Percentiles rank a stretch among this genome's conserved stretches.
Conservation (phyloP, 2,797 vertebrate genomes). For the Lateolabrax maculatus region DNA sequence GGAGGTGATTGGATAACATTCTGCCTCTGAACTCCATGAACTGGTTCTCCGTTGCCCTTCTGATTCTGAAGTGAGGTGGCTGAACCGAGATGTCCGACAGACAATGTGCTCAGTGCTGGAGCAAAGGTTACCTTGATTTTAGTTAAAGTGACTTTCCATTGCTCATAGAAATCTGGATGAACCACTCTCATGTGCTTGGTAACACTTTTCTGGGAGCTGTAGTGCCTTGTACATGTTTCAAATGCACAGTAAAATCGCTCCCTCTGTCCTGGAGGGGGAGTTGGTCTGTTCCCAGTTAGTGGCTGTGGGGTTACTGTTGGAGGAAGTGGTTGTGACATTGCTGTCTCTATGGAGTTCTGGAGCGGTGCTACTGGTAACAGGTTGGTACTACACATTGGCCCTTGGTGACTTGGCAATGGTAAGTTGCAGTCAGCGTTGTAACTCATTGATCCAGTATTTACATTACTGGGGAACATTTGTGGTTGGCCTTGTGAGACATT, state of each 20-base stretch:
- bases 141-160: conserved; percentile 90
- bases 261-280: conserved; percentile 60
- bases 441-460: conserved; percentile 44
- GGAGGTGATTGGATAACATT: conserved; percentile 86
- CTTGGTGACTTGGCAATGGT: conserved; percentile 47
- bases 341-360: conserved; percentile 55
- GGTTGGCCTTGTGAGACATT: conserved; percentile 60
- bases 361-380: conserved; percentile 34
- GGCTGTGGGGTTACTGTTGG: conserved; percentile 63
- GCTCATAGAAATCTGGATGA: conserved; percentile 93
- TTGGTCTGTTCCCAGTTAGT: conserved; percentile 50
- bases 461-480: conserved; percentile 62
- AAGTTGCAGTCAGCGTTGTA: conserved; percentile 58
- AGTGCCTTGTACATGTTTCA: conserved; percentile 91
- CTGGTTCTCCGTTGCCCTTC: conserved; percentile 55
- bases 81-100: conserved; percentile 80
- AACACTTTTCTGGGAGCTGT: conserved; percentile 94
- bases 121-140: conserved; percentile 86
- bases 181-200: conserved; percentile 96
- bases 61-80: conserved; percentile 77
- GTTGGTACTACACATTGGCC: conserved; percentile 54
- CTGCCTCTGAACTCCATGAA: conserved; percentile 81
- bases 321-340: conserved; percentile 71
- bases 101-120: conserved; percentile 61
- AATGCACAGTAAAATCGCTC: conserved; percentile 92